Base-by-base conservation (phyloP, 2,113 vertebrate genomes). In the Turdus rufiventris region DNA sequence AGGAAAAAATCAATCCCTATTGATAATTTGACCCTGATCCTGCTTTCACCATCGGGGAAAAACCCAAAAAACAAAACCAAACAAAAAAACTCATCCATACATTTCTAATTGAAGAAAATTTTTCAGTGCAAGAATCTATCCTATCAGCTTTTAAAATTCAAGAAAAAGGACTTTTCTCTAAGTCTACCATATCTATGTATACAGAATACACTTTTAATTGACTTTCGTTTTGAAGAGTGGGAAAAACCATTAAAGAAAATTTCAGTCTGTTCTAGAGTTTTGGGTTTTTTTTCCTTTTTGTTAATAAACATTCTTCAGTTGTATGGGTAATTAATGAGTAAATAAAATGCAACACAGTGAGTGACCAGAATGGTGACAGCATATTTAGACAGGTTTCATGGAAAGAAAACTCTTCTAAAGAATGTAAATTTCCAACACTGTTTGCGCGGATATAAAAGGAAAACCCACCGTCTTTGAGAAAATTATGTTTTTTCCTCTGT, bases 351-450 rank as follows among this genome's bases (percentile, higher is more conserved):
- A 57, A 29, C 6, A 40, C 23, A 71, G n/a, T 14, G 26, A 84
- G 11, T 91, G 66, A 72, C 50, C 28, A 87, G 29, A n/a, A 29
- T 38, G 17, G 10, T 2, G 11, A 47, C 0, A 0, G 17, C 50
- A 77, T 78, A 78, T 72, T 61, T 88, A 84, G 67, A 50, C 5
- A 76, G 48, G 34, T 84, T 89, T 76, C 77, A 65, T 83, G 34
- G 57, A 86, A 94, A 87, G 13, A 87, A 97, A 96, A 79, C 19
- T 28, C 43, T 88, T 60, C 48, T 79, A 76, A 85, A 74, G 51
- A 62, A 73, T n/a, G 53, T 8, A 85, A 80, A 96, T 91, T 96
- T 91, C 60, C 24, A 85, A 24, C 25, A 40, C 16, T 57, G 2
- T 40, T 88, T 65, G 3, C 18, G 94, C 85, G 38, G 14, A 24